Base-by-base conservation (phyloP, 2,113 vertebrate species). In the Calonectris borealis region DNA sequence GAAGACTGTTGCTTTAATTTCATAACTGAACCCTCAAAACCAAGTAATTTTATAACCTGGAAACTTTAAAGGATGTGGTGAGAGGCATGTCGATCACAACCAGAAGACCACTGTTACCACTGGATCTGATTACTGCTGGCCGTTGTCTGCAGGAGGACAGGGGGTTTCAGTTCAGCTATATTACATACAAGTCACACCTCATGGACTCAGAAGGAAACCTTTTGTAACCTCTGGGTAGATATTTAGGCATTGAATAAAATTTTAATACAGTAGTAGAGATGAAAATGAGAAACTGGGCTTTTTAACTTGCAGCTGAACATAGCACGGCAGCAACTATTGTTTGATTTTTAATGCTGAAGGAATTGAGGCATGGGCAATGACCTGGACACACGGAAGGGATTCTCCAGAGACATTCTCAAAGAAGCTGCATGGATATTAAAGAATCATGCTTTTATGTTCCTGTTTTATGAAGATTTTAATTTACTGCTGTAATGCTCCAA, bases 1-100 rank as follows among this genome's bases (percentile, higher is more conserved):
- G 16, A 64, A 21, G 44, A 40, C 48, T 94, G 69, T 86, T 91
- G 32, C 29, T 71, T 77, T 61, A 62, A 61, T 88, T 94, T 90
- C 70, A 19, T 81, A 92, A 94, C 38, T 27, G 13, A 97, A 96
- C 83, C 78, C 70, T 87, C 76, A 96, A 96, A 93, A 32, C 54
- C 82, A 87, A 83, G 66, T 44, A 32, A 75, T 87, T 93, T 95
- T 91, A 87, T 93, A 89, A 94, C 57, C 51, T 94, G 85, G 71
- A 85, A 88, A 44, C 27, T 82, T 72, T 64, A 70, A 85, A 97
- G 97, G 97, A 97, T 97, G 97, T 97, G 96, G 96, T 88, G 58
- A 93, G 88, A 95, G 65, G 44, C 90, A 61, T 71, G 94, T 95
- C 98, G 97, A 73, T 97, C 97, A 97, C 94, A 97, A 88, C 48